Evolutionary conservation across 2,113 vertebrate genomes (phyloP), one percentile per base, ranked within the genome.

Genomic region (Scomber colias): DNA sequence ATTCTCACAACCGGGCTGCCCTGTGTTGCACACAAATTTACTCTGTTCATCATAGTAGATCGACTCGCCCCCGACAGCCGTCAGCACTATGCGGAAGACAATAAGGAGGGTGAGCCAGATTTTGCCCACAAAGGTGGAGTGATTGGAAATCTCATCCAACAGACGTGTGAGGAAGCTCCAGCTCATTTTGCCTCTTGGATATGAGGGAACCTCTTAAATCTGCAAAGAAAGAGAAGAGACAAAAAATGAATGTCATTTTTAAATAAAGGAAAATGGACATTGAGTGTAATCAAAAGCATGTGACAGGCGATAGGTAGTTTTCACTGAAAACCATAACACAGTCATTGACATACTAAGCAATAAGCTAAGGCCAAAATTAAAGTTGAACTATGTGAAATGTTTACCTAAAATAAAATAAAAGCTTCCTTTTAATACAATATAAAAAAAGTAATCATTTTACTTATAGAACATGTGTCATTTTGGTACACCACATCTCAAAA

Each of bases 41-140:
- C 96, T 97, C 95, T 98, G 97, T 90, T 98, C 97, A 53, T 98
- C 97, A 0, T 97, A 97, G 93, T 98, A 98, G 87, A 98, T 98
- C 0, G 97, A 97, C 79, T 98, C 97, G 0, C 97, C 97, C 0
- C 97, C 97, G 4, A 97, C 97, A 0, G 96, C 97, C 0, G 97
- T 97, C 88, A 98, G 90, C 76, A 98, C 97, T 0, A 98, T 97
- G 64, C 97, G 95, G 81, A 98, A 98, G 14, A 98, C 93, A 0
- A 98, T 96, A 69, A 98, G 95, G 45, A 97, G 90, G 0, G 96
- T 98, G 64, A 98, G 94, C 97, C 97, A 98, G 79, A 98, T 94
- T 91, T 98, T 98, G 63, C 97, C 97, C 75, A 98, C 96, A 0
- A 97, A 98, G 44, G 97, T 98, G 0, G 97, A 97, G 86, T 98